Percentiles rank a stretch among this genome's conserved stretches.
Conservation (phyloP, 2,888 invertebrate genomes). For the Entomobrya multifasciata region DNA sequence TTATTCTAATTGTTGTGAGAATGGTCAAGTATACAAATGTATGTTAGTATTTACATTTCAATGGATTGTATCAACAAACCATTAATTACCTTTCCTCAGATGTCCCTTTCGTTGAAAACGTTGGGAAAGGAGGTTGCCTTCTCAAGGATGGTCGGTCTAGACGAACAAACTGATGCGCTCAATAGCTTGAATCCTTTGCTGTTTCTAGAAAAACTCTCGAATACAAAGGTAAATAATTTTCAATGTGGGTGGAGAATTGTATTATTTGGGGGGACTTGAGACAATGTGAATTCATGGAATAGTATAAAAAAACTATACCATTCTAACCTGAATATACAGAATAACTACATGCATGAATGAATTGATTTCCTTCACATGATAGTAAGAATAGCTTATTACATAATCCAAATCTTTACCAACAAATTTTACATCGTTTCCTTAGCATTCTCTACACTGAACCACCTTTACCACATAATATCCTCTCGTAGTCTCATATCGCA, state of each 20-base stretch:
- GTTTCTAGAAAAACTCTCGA: slow-evolving; percentile 87
- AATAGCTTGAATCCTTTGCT: slow-evolving; percentile 87
- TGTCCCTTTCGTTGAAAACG: slow-evolving; percentile 86
- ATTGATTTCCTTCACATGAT: no score
- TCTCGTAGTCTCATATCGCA: neutral
- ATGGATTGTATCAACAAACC: neutral
- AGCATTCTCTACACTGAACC: no score
- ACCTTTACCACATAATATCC: no score
- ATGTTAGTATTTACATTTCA: no score
- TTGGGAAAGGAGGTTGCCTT: slow-evolving; percentile 95
- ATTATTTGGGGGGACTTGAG: neutral
- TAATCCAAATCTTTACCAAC: no score
- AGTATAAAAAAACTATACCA: neutral
- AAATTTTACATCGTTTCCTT: no score
- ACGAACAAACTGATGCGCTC: slow-evolving; percentile 86
- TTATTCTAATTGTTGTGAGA: slow-evolving; percentile 1
- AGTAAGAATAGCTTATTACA: no score
- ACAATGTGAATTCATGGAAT: neutral
- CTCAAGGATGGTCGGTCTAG: slow-evolving; percentile 87
- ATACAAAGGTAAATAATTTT: slow-evolving; percentile 90
- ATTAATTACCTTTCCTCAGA: slow-evolving; percentile 80
- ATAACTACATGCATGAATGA: no score
- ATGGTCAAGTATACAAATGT: neutral
- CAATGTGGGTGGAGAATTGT: no score
- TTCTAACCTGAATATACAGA: no score